These are phyloP conservation scores for Patella pellucida DNA, from an alignment of 2,888 invertebrate genomes.

Conservation along the genomic window DNA sequence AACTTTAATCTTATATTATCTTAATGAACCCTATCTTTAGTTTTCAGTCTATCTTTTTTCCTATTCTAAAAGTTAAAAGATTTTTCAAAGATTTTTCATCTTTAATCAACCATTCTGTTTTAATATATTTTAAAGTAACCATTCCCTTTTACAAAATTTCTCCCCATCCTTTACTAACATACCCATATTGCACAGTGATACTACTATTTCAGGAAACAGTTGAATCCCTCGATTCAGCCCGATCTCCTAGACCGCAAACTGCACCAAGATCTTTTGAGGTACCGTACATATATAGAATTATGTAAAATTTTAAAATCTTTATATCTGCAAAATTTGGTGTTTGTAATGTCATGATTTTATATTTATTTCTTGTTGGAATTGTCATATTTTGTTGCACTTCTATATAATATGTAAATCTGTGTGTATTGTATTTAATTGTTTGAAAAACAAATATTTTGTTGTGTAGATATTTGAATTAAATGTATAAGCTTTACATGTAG, in stretches of 20 bases:
- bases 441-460: no score
- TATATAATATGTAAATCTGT: no score
- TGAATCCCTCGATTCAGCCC: conserved; percentile 29
- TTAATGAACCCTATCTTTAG: no score
- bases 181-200: not conserved
- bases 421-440: no score
- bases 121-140: not conserved
- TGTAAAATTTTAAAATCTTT: not conserved
- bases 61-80: not conserved
- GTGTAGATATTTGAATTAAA: no score
- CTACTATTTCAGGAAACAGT: conserved; percentile 45
- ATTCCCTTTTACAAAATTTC: not conserved
- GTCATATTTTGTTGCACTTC: no score
- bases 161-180: no score
- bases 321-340: no score
- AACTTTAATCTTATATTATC: no score
- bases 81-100: not conserved
- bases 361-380: no score
- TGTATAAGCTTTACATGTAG: no score
- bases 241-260: conserved; percentile 33
- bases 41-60: not conserved
- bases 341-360: no score
- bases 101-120: not conserved
- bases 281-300: not conserved
- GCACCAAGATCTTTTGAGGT: conserved; percentile 57